Evolutionary conservation across 2,888 invertebrate species (phyloP), one percentile per base, ranked within the genome.

Genomic region (Melanargia galathea): DNA sequence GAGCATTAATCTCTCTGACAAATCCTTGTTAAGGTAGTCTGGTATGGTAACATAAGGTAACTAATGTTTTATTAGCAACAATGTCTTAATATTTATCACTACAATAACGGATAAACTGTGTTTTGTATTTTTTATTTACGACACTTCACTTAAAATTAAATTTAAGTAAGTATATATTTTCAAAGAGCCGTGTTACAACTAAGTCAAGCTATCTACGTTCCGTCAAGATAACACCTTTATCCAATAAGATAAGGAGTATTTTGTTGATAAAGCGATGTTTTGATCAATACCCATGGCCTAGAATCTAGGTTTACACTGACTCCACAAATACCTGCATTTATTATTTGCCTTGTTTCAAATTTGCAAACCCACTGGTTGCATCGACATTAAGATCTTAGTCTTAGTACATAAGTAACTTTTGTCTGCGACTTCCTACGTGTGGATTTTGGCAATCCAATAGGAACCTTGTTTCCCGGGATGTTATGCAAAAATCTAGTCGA

Each of bases 171-270:
- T 67, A 69, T 71, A 68, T 70, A 63, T 64, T 63, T 68, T 65
- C 58, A 45, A 65, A 68, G 70, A 66, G 69, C 62, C 62, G 60
- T 65, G 67, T 60, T 71, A 70, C 70, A 73, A 76, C 75, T 75
- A 73, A 73, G 62, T 70, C 62, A 38, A 62, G 66, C 71, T 75
- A 73, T 75, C 75, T 74, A 65, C 66, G 71, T 70, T 65, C 46
- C 65, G 69, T 69, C 66, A 67, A 79, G 86, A 86, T 86, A 85
- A 82, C 74, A 71, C 76, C 77, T 80, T 73, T 79, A 80, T 75
- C 77, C 76, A 65, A 62, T 49, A 65, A 74, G 64, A 75, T 84
- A 84, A 83, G 83, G 75, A 64, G 65, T 72, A 74, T 74, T n/a
- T 70, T 74, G 75, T 75, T 70, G 60, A 68, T 67, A 64, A 65